A percentile compares a stretch with the other conserved stretches of the same genome.
Conservation (phyloP, 2,113 vertebrate genomes). For the Anarrhichthys ocellatus region DNA sequence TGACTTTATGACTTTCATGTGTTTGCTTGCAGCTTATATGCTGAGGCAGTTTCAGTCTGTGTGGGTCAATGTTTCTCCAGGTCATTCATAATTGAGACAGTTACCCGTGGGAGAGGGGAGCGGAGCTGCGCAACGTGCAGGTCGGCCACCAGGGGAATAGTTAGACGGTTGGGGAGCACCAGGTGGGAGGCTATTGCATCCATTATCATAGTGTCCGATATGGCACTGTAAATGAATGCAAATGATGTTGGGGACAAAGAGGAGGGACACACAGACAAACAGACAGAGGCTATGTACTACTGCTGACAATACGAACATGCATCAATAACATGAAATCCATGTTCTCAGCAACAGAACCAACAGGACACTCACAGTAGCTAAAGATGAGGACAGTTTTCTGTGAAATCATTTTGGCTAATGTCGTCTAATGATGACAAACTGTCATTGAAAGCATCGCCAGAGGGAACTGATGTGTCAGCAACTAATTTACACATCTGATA, state of each 20-base stretch:
- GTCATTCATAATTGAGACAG: conserved; percentile 44
- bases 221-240: conserved; percentile 84
- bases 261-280: conserved; percentile 60
- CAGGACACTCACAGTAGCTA: conserved; percentile 15
- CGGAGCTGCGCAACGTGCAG: conserved; percentile 92
- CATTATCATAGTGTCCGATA: conserved; percentile 96
- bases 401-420: conserved; percentile 37
- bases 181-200: conserved; percentile 93
- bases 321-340: conserved; percentile 51
- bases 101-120: conserved; percentile 94
- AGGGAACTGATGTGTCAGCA: conserved; percentile 17
- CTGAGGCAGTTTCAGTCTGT: conserved; percentile 2
- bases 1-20: conserved; percentile 22
- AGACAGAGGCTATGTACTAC: conserved; percentile 45
- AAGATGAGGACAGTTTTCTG: conserved; percentile 20
- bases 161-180: conserved; percentile 93
- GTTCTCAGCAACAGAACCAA: conserved; percentile 34
- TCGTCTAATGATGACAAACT: conserved; percentile 39
- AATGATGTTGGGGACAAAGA: conserved; percentile 55
- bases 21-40: conserved; percentile 34
- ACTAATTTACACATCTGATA: conserved; percentile 35
- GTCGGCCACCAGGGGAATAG: conserved; percentile 90
- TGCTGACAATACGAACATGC: conserved; percentile 49
- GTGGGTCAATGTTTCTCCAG: conserved; percentile 23
- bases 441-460: conserved; percentile 53